Conservation (phyloP, 2,888 invertebrate species). For the Portevinia maculata region DNA sequence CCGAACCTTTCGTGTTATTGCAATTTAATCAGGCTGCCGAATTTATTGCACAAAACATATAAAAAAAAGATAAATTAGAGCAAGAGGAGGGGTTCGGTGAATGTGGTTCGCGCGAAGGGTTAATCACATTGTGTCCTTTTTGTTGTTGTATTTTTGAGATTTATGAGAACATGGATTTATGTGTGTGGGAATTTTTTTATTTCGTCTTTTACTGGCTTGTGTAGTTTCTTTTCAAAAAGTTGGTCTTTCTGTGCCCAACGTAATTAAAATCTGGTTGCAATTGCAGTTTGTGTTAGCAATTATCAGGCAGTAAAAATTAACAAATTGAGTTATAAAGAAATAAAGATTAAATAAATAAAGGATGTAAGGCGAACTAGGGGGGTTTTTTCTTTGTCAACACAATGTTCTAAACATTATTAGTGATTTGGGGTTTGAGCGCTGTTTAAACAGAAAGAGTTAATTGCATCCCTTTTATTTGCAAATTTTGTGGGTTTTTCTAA, state of each 20-base stretch:
- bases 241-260: conserved; percentile 6
- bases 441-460: too few species aligned
- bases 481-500: too few species aligned
- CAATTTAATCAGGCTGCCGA: conserved; percentile 65
- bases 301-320: conserved; percentile 60
- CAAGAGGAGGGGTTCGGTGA: conserved; percentile 6
- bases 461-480: too few species aligned
- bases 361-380: too few species aligned
- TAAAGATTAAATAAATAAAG: conserved; percentile 9
- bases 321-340: conserved; percentile 70
- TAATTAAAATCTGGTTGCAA: conserved; percentile 56
- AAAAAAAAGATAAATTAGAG: conserved; percentile 39
- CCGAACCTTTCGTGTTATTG: conserved; percentile 54
- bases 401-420: too few species aligned
- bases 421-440: neutral
- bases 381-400: too few species aligned
- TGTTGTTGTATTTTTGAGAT: conserved; percentile 38
- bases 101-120: conserved; percentile 44
- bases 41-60: conserved; percentile 68
- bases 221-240: conserved; percentile 36
- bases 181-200: conserved; percentile 62
- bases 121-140: conserved; percentile 37
- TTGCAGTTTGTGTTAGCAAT: conserved; percentile 42
- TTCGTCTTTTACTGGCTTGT: conserved; percentile 60
- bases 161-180: conserved; percentile 58